Conservation (phyloP, 1,140 invertebrate species). For the Pachyrhynchus sulphureomaculatus region DNA sequence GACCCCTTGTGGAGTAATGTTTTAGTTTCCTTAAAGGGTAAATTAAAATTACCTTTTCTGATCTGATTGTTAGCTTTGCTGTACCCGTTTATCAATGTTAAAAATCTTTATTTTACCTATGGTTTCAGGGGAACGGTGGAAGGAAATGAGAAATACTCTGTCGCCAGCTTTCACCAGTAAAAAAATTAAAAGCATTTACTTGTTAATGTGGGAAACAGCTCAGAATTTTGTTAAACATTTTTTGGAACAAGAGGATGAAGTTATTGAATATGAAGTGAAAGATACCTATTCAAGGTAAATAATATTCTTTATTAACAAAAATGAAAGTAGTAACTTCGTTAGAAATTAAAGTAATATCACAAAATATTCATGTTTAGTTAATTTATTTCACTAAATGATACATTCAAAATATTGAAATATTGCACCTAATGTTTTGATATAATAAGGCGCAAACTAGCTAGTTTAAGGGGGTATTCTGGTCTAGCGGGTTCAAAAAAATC, state of each 20-base stretch:
- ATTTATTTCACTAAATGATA: conserved; percentile 56
- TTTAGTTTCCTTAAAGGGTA: conserved; percentile 36
- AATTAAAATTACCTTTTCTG: conserved; percentile 43
- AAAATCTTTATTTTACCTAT: conserved; percentile 50
- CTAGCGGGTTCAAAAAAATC: too few species aligned
- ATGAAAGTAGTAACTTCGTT: too few species aligned
- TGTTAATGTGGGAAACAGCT: conserved; percentile 40
- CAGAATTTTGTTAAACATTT: conserved; percentile 43
- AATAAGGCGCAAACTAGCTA: too few species aligned
- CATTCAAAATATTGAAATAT: too few species aligned
- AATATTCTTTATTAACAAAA: conserved; percentile 20
- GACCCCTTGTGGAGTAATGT: conserved; percentile 58
- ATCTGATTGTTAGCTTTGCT: too few species aligned
- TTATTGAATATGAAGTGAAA: conserved; percentile 33
- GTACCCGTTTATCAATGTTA: conserved; percentile 52
- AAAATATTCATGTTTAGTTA: conserved; percentile 14
- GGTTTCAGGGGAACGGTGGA: conserved; percentile 49
- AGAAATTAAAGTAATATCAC: too few species aligned
- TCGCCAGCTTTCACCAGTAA: conserved; percentile 50
- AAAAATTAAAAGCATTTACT: conserved; percentile 50
- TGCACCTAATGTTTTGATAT: too few species aligned
- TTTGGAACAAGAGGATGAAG: conserved; percentile 22
- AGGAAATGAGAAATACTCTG: conserved; percentile 46
- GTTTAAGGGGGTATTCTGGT: too few species aligned
- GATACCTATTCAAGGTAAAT: conserved; percentile 29